Percentiles rank a stretch among this genome's conserved stretches.
Conservation (phyloP, 2,797 vertebrate genomes). For the Sylvia borin region DNA sequence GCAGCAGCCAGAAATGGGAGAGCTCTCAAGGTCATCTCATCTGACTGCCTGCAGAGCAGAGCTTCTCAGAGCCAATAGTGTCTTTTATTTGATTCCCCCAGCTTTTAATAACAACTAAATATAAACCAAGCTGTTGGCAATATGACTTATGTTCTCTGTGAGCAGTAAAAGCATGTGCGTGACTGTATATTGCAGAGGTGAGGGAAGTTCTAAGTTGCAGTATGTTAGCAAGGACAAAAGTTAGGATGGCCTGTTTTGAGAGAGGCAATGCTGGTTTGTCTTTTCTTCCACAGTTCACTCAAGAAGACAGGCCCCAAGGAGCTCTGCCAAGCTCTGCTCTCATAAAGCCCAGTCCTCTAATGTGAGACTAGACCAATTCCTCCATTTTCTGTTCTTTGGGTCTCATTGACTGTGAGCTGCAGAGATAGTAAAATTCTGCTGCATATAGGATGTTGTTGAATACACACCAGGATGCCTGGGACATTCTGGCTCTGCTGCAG, state of each 20-base stretch:
- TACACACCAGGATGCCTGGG: not conserved
- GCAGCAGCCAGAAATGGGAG: not conserved
- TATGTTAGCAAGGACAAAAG: not conserved
- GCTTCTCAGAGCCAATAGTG: slow-evolving; percentile 17
- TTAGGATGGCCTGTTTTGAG: not conserved
- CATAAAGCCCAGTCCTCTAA: not conserved
- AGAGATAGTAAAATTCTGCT: not conserved
- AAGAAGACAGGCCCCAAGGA: not conserved
- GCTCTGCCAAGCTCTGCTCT: not conserved
- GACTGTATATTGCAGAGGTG: not conserved
- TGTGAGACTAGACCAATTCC: not conserved
- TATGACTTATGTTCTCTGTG: not conserved
- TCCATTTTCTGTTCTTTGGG: not conserved
- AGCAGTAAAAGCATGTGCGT: not conserved
- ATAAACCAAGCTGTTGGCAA: slow-evolving; percentile 20
- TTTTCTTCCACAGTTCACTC: not conserved
- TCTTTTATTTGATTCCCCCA: not conserved
- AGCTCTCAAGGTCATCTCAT: slow-evolving; percentile 35
- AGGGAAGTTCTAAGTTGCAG: not conserved
- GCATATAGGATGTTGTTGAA: not conserved
- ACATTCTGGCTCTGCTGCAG: slow-evolving; percentile 7
- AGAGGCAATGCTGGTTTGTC: not conserved
- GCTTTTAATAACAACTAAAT: slow-evolving; percentile 49
- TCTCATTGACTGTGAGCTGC: not conserved
- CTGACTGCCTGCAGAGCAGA: slow-evolving; percentile 36